Percentiles rank a stretch among this genome's conserved stretches.
phyloP scores from a whole-genome alignment of 2,113 vertebrate genomes.

The Paraplagusia blochii region DNA sequence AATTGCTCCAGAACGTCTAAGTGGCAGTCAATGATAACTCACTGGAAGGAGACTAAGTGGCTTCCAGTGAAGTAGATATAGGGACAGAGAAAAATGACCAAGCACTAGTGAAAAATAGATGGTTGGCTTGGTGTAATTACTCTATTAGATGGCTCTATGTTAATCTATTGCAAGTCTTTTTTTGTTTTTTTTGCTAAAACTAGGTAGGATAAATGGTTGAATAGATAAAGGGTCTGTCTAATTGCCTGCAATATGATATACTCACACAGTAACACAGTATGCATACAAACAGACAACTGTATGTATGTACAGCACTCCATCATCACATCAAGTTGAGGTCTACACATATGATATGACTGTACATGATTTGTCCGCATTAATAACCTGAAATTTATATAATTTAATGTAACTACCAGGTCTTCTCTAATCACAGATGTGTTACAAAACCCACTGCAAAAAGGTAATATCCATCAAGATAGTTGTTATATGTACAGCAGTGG shows the following conservation, averaged over 20 bases:
- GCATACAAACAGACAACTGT: constrained; percentile 71
- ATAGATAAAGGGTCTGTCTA: constrained; percentile 53
- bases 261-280: constrained; percentile 68
- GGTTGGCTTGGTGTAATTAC: constrained; percentile 83
- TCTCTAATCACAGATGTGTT: too few species aligned
- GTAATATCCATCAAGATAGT: too few species aligned
- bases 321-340: too few species aligned
- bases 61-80: constrained; percentile 90
- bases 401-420: too few species aligned
- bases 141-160: constrained; percentile 81
- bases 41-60: constrained; percentile 92
- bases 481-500: too few species aligned
- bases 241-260: constrained; percentile 60
- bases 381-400: constrained; percentile 63
- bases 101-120: constrained; percentile 87
- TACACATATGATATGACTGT: constrained; percentile 34
- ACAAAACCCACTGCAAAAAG: too few species aligned
- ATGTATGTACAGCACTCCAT: constrained; percentile 36
- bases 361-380: constrained; percentile 64
- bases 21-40: constrained; percentile 98
- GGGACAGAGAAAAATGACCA: constrained; percentile 91
- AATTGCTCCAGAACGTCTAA: constrained; percentile 89
- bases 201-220: constrained; percentile 69
- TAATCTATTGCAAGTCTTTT: constrained; percentile 79
- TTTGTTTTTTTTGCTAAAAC: constrained; percentile 71